Percentiles rank a stretch among this genome's conserved stretches.
Evolutionary conservation across 2,797 vertebrate species (phyloP).

Genomic region (Macropus fuliginosus): DNA sequence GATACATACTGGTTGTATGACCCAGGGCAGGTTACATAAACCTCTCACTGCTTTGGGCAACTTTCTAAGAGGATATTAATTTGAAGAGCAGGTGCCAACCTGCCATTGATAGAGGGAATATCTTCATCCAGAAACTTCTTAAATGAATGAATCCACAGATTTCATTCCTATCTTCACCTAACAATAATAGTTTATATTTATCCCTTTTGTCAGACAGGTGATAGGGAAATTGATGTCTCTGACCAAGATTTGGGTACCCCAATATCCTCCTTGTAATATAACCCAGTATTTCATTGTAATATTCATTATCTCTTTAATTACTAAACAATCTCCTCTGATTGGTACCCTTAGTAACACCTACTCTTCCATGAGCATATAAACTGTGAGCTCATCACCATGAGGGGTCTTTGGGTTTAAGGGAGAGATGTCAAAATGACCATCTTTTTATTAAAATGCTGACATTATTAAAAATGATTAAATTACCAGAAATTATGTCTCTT

Average conservation of each 20-base stretch:
- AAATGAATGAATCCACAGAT: background rate
- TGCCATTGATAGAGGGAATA: background rate
- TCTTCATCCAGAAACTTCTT: background rate
- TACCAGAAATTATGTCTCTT: too few relatives aligned
- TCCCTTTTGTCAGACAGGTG: background rate
- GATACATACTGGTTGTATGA: background rate
- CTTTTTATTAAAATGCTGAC: background rate
- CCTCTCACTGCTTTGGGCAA: background rate
- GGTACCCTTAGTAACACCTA: background rate
- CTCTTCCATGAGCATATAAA: background rate
- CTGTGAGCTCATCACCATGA: background rate
- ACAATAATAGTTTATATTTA: background rate
- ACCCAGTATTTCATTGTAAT: background rate
- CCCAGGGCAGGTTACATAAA: background rate
- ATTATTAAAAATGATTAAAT: background rate
- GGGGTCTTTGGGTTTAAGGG: background rate
- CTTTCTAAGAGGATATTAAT: background rate
- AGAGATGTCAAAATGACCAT: background rate
- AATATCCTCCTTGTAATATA: too few relatives aligned
- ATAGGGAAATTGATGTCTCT: background rate
- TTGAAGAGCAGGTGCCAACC: background rate
- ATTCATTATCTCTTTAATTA: background rate
- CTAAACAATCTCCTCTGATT: background rate
- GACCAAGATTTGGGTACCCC: background rate
- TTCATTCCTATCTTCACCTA: background rate